These are phyloP conservation scores for Pristionchus pacificus DNA, from an alignment of 1,140 invertebrate species.

Conservation along the genomic window DNA sequence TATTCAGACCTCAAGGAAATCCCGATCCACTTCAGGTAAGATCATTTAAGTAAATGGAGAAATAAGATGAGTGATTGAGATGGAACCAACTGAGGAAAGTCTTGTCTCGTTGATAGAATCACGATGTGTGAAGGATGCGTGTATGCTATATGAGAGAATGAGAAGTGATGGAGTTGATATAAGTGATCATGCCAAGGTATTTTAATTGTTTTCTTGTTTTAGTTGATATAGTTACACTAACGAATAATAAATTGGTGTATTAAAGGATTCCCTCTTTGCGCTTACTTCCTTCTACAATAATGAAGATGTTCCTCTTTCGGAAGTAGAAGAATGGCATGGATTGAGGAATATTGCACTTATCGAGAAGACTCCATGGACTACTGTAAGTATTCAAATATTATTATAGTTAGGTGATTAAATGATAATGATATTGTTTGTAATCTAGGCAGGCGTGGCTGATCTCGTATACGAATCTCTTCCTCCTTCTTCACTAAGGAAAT, in stretches of 20 bases:
- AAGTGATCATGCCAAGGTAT: background rate
- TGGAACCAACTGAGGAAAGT: slow-evolving; percentile 19
- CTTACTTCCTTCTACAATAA: slow-evolving; percentile 32
- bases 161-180: slow-evolving; percentile 3
- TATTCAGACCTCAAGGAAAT: slow-evolving; percentile 34
- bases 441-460: slow-evolving; percentile 28
- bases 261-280: slow-evolving; percentile 20
- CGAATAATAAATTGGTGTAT: too few relatives aligned
- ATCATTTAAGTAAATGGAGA: slow-evolving; percentile 4
- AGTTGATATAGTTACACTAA: background rate
- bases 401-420: slow-evolving; percentile 2
- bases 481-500: slow-evolving; percentile 16
- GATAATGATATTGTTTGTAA: background rate
- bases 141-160: slow-evolving; percentile 19
- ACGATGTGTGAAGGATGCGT: slow-evolving; percentile 22
- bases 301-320: slow-evolving; percentile 14
- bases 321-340: slow-evolving; percentile 27
- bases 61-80: background rate
- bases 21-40: slow-evolving; percentile 35
- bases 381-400: slow-evolving; percentile 1
- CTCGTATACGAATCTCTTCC: slow-evolving; percentile 34
- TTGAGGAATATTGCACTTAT: slow-evolving; percentile 19
- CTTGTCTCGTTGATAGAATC: slow-evolving; percentile 20
- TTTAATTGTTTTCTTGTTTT: background rate
- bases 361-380: slow-evolving; percentile 5